A percentile compares a stretch with the other conserved stretches of the same genome.
phyloP scores from a whole-genome alignment of 2,888 invertebrate species.

The Netelia inedita region DNA sequence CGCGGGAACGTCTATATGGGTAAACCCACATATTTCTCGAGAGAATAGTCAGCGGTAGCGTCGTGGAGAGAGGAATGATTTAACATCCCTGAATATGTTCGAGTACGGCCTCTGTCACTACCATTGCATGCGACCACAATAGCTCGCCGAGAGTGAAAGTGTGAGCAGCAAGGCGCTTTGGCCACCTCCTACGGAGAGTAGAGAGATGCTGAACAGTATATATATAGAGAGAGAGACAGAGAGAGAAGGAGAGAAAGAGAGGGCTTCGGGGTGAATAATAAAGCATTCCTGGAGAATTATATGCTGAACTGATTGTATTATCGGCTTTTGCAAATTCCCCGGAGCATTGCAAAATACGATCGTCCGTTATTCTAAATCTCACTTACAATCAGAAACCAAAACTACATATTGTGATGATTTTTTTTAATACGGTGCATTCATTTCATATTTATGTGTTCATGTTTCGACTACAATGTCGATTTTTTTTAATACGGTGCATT shows the following conservation, averaged over 20 bases:
- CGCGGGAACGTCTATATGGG: not conserved
- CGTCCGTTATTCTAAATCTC: not conserved
- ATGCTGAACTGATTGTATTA: constrained; percentile 57
- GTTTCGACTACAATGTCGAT: too few species aligned
- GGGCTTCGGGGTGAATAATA: constrained; percentile 74
- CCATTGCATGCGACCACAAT: constrained; percentile 77
- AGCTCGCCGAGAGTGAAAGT: constrained; percentile 55
- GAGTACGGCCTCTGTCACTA: constrained; percentile 61
- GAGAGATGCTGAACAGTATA: constrained; percentile 14
- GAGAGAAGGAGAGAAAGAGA: too few species aligned
- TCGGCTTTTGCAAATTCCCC: constrained; percentile 39
- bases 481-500: not conserved
- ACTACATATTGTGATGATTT: not conserved
- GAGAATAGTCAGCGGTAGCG: constrained; percentile 52
- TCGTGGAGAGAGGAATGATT: constrained; percentile 69
- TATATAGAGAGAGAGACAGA: constrained; percentile 28
- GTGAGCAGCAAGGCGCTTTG: constrained; percentile 45
- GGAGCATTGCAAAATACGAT: not conserved
- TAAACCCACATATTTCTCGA: constrained; percentile 7
- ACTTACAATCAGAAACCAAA: not conserved
- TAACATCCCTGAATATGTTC: constrained; percentile 71
- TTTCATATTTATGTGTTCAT: too few species aligned
- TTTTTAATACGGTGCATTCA: not conserved
- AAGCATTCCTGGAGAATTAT: constrained; percentile 75
- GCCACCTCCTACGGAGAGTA: constrained; percentile 12